Base-by-base conservation (phyloP, 1,140 invertebrate species). In the Charaxes varanes region DNA sequence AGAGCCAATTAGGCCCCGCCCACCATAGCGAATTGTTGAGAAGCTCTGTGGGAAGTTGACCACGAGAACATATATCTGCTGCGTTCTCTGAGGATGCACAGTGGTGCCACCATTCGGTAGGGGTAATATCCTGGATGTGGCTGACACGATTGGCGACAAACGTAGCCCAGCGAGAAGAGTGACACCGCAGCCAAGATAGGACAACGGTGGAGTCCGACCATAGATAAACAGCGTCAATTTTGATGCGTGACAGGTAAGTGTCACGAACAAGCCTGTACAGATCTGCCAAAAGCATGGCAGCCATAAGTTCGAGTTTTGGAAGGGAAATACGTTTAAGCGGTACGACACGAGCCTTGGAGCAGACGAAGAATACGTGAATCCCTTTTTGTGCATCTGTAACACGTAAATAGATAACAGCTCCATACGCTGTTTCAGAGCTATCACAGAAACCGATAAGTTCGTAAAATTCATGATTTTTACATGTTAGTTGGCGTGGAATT, bases 281-380 rank as follows among this genome's bases (percentile, higher is more conserved):
- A 3, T 63, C 49, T 3, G 68, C 56, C 5, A 83, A 41, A 5
- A 86, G 28, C 1, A 66, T 46, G 1, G 84, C 84, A 4, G 60
- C 84, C 27, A 51, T 70, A 6, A 87, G 54, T 57, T 87, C 86
- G 18, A 87, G 43, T 38, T 74, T 28, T 1, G 87, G 85, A n/a
- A 88, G 65, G 2, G 76, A 66, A 1, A 38, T 37, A 6, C 35
- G 27, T 55, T 84, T 81, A 3, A 85, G 26, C 6, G 85, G 85
- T 16, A 78, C 68, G 2, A 86, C 79, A 18, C 73, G 45, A 17
- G 64, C 51, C 49, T 86, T 85, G 2, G 62, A 43, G 33, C 51
- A 61, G 0, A 82, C 26, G n/a, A 46, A 14, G 6, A 21, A 22
- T 1, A 57, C 40, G 3, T 44, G 22, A 16, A 53, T 7, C 3